Conservation (phyloP, 2,797 vertebrate genomes). For the Nothura maculosa region DNA sequence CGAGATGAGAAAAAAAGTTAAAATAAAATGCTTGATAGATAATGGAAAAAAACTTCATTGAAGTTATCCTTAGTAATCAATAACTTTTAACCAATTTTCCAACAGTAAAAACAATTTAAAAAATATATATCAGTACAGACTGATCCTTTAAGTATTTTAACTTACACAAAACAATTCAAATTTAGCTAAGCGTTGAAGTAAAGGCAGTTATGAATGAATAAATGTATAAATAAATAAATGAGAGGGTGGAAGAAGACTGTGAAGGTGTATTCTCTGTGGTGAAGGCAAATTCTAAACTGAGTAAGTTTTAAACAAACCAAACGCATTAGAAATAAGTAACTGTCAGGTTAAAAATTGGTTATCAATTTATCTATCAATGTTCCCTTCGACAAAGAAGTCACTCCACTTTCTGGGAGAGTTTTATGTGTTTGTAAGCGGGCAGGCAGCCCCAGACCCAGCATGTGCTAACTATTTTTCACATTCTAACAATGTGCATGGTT, state of each 20-base stretch:
- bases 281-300: background rate
- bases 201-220: background rate
- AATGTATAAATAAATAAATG: background rate
- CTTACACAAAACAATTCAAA: conserved; percentile 4
- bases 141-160: background rate
- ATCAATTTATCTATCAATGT: accelerated
- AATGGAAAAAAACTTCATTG: background rate
- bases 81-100: background rate
- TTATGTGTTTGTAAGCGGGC: background rate
- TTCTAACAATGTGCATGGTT: accelerated
- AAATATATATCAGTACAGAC: background rate
- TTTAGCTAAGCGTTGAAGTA: background rate
- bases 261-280: background rate
- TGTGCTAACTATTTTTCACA: background rate
- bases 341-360: no score
- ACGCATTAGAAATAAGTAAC: background rate
- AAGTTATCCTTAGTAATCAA: background rate
- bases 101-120: background rate
- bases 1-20: background rate
- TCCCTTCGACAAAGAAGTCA: background rate
- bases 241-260: background rate
- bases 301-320: background rate
- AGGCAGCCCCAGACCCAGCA: background rate
- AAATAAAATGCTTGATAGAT: background rate
- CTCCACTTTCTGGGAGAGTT: no score